Conservation (phyloP, 2,113 vertebrate genomes). For the Hippocampus abdominalis region DNA sequence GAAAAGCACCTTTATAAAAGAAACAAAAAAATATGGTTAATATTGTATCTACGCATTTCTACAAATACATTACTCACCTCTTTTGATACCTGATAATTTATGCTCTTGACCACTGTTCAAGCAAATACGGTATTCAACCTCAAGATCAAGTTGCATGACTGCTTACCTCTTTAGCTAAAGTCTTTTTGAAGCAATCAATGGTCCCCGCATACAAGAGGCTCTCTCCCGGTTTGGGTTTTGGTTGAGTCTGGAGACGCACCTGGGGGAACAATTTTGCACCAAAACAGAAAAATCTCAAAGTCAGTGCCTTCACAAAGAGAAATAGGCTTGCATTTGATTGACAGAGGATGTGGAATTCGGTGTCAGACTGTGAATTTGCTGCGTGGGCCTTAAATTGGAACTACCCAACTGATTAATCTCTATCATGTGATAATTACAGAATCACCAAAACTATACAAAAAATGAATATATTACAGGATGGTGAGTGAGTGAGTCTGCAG, state of each 20-base stretch:
- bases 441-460: not conserved
- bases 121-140: not conserved
- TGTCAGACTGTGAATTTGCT: too few relatives aligned
- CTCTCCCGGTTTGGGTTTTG: constrained; percentile 80
- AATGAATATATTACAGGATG: not conserved
- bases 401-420: not conserved
- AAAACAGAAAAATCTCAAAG: not conserved
- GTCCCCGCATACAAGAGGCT: constrained; percentile 80
- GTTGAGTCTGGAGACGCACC: constrained; percentile 94
- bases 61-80: too few relatives aligned
- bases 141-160: not conserved
- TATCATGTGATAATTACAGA: not conserved
- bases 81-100: not conserved
- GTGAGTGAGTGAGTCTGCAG: not conserved
- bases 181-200: constrained; percentile 92
- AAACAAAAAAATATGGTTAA: too few relatives aligned
- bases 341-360: not conserved
- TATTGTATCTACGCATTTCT: too few relatives aligned
- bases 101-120: not conserved
- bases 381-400: not conserved
- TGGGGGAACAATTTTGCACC: constrained; percentile 42
- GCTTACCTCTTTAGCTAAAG: constrained; percentile 84
- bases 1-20: too few relatives aligned
- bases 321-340: not conserved
- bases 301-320: not conserved